Conservation (phyloP, 2,113 vertebrate genomes). For the Oceanodroma tethys region DNA sequence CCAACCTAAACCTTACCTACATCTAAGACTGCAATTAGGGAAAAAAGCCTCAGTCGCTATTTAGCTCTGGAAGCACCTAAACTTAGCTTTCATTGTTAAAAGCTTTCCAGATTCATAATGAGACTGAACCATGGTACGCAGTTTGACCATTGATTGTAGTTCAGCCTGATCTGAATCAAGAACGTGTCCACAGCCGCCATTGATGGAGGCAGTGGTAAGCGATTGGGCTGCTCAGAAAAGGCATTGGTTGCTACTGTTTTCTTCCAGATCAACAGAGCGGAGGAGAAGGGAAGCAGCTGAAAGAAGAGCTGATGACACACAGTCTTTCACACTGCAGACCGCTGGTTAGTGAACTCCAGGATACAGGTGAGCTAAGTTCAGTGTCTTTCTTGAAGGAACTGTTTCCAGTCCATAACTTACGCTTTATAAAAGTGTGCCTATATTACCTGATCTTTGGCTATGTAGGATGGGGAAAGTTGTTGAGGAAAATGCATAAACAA, state of each 20-base stretch:
- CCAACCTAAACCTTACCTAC: background rate
- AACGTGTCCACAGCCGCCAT: background rate
- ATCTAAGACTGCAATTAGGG: background rate
- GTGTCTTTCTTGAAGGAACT: background rate
- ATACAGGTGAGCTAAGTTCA: background rate
- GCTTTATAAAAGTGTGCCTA: background rate
- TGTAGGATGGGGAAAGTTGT: background rate
- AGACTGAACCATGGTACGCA: fast-evolving
- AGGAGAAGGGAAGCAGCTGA: background rate
- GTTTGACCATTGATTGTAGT: background rate
- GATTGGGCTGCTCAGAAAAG: background rate
- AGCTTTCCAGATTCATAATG: background rate
- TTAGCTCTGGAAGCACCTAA: background rate
- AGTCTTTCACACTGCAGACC: background rate
- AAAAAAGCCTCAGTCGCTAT: background rate
- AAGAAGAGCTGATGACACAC: background rate
- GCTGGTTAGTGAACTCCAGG: background rate
- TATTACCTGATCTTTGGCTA: background rate
- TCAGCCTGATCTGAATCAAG: background rate
- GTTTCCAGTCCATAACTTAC: background rate
- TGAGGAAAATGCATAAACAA: background rate
- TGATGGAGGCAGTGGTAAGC: background rate
- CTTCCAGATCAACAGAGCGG: background rate
- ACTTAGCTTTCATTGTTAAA: background rate
- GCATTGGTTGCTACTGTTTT: background rate